phyloP scores from a whole-genome alignment of 2,797 vertebrate species.

The Cheirogaleus major region DNA sequence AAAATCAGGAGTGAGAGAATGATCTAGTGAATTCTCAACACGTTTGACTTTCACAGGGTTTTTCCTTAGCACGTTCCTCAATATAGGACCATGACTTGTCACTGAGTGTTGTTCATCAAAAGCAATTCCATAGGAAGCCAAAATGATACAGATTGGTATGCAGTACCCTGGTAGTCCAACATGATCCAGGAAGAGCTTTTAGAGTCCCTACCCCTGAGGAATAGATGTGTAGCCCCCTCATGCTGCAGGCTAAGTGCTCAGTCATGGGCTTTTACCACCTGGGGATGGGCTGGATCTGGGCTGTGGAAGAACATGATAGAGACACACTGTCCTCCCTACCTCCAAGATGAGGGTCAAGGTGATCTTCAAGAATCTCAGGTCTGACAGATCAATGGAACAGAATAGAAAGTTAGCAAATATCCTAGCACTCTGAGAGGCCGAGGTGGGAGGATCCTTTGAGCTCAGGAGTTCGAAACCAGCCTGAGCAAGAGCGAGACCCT shows the following conservation, averaged over 20 bases:
- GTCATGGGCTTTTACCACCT: neutral
- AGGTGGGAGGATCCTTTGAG: no score
- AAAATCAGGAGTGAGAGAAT: neutral
- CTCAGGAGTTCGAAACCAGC: no score
- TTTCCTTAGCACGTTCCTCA: slow-evolving; percentile 3
- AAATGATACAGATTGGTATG: neutral
- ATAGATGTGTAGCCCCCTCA: neutral
- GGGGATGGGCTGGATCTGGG: neutral
- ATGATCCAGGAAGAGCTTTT: neutral
- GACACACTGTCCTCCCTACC: neutral
- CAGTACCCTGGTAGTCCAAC: neutral
- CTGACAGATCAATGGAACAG: neutral
- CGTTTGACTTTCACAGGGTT: neutral
- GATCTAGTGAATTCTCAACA: neutral
- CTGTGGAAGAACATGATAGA: neutral
- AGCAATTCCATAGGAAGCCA: neutral
- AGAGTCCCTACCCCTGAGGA: neutral
- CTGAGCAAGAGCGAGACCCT: no score
- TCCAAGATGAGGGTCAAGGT: neutral
- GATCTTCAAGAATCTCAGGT: neutral
- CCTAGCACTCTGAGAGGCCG: no score
- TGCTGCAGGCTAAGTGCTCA: neutral
- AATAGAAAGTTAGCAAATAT: neutral
- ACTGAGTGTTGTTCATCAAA: neutral
- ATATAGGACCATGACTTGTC: neutral